phyloP scores from a whole-genome alignment of 2,888 invertebrate species.

The Zygaena filipendulae region DNA sequence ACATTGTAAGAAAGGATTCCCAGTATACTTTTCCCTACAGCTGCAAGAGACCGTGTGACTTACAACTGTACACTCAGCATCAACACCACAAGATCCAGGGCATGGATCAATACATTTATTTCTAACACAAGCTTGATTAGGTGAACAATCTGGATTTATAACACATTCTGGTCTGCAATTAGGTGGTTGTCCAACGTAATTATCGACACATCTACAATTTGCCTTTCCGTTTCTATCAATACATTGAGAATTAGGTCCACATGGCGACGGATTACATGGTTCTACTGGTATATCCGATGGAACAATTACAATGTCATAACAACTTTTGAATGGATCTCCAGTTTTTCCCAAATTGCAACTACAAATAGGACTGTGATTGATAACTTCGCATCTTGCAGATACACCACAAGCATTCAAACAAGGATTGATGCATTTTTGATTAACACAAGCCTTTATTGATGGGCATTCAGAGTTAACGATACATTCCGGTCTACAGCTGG shows the following conservation, averaged over 20 bases:
- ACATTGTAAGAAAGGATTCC: constrained; percentile 87
- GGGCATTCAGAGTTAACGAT: constrained; percentile 85
- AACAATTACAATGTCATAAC: constrained; percentile 64
- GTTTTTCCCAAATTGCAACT: constrained; percentile 80
- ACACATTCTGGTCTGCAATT: constrained; percentile 86
- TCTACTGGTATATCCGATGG: constrained; percentile 35
- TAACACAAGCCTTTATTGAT: constrained; percentile 83
- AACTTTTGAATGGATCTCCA: constrained; percentile 84
- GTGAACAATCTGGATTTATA: constrained; percentile 83
- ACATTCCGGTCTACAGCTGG: constrained; percentile 86
- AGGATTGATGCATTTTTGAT: constrained; percentile 84
- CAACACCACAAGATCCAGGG: constrained; percentile 82
- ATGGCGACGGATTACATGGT: constrained; percentile 82
- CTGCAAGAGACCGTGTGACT: constrained; percentile 85
- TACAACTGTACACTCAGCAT: constrained; percentile 82
- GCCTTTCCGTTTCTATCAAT: constrained; percentile 72
- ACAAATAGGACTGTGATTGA: constrained; percentile 89
- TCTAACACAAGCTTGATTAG: constrained; percentile 81
- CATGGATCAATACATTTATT: constrained; percentile 86
- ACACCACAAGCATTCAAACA: constrained; percentile 85
- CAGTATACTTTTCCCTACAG: constrained; percentile 79
- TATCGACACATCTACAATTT: constrained; percentile 80
- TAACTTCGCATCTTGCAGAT: constrained; percentile 81
- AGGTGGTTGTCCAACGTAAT: constrained; percentile 82
- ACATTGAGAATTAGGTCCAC: constrained; percentile 85